These are phyloP conservation scores for Hozukius guyotensis DNA, from an alignment of 2,797 vertebrate genomes.

Conservation along the genomic window DNA sequence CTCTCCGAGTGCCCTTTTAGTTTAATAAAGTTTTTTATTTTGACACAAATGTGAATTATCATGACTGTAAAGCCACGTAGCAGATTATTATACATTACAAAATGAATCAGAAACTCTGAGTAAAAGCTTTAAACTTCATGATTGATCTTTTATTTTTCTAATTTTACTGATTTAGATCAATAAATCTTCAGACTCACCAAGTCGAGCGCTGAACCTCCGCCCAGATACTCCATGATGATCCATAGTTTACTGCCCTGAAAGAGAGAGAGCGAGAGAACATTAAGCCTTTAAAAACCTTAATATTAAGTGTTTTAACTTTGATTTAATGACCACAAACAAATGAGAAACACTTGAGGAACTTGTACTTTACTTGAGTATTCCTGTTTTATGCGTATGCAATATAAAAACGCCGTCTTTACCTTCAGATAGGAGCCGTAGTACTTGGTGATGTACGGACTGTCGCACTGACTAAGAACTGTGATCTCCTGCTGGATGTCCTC, in stretches of 20 bases:
- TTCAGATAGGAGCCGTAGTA: slow-evolving; percentile 98
- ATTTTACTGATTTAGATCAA: background rate
- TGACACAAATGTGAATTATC: no score
- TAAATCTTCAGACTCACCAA: slow-evolving; percentile 81
- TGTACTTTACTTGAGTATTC: background rate
- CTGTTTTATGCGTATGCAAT: background rate
- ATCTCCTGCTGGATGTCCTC: slow-evolving; percentile 99
- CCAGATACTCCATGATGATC: slow-evolving; percentile 97
- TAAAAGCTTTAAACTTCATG: no score
- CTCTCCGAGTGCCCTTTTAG: no score
- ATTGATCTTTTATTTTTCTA: background rate
- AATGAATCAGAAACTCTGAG: no score
- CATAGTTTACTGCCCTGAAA: slow-evolving; percentile 92
- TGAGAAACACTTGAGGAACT: background rate
- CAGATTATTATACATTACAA: no score
- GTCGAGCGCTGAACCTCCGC: slow-evolving; percentile 94
- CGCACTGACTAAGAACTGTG: slow-evolving; percentile 97
- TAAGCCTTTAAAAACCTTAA: no score
- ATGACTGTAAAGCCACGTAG: no score
- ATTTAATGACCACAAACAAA: background rate
- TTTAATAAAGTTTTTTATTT: no score
- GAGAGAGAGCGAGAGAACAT: background rate
- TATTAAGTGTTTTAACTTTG: background rate
- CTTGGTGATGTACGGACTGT: slow-evolving; percentile 97
- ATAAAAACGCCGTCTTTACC: slow-evolving; percentile 55